Evolutionary conservation across 2,888 invertebrate genomes (phyloP).

Genomic region (Aphodius granarius): DNA sequence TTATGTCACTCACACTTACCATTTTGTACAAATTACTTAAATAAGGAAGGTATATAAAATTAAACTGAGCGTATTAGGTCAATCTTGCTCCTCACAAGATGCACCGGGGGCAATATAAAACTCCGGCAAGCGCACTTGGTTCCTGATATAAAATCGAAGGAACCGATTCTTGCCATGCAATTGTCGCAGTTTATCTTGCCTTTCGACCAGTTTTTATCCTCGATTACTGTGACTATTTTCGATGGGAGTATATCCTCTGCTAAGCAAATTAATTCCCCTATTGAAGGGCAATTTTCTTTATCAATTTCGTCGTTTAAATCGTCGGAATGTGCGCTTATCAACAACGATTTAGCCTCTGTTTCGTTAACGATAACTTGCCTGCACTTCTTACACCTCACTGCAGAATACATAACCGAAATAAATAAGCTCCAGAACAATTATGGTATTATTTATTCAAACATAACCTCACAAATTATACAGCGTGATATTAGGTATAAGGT

Average conservation of each 20-base stretch:
- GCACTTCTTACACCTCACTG: slow-evolving; percentile 48
- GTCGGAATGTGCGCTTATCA: slow-evolving; percentile 43
- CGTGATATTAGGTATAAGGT: neutral
- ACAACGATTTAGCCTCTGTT: slow-evolving; percentile 30
- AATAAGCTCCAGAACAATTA: neutral
- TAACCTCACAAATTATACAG: neutral
- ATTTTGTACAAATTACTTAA: neutral
- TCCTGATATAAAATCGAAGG: slow-evolving; percentile 68
- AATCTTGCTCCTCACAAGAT: slow-evolving; percentile 66
- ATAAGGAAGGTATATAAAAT: neutral
- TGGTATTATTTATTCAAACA: neutral
- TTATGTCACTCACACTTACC: neutral
- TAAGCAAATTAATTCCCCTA: slow-evolving; percentile 54
- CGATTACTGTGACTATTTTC: slow-evolving; percentile 60
- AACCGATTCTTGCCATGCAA: slow-evolving; percentile 65
- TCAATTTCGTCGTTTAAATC: slow-evolving; percentile 21
- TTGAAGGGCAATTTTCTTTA: slow-evolving; percentile 34
- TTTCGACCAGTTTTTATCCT: slow-evolving; percentile 64
- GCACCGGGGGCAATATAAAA: slow-evolving; percentile 61
- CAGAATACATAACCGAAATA: slow-evolving; percentile 16
- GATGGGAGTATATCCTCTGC: slow-evolving; percentile 60
- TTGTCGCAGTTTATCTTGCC: slow-evolving; percentile 67
- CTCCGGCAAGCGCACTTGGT: slow-evolving; percentile 63
- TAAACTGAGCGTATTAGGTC: slow-evolving; percentile 49
- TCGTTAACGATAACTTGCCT: slow-evolving; percentile 41